A percentile compares a stretch with the other conserved stretches of the same genome.
Evolutionary conservation across 2,113 vertebrate genomes (phyloP).

Genomic region (Melanostigma gelatinosum): DNA sequence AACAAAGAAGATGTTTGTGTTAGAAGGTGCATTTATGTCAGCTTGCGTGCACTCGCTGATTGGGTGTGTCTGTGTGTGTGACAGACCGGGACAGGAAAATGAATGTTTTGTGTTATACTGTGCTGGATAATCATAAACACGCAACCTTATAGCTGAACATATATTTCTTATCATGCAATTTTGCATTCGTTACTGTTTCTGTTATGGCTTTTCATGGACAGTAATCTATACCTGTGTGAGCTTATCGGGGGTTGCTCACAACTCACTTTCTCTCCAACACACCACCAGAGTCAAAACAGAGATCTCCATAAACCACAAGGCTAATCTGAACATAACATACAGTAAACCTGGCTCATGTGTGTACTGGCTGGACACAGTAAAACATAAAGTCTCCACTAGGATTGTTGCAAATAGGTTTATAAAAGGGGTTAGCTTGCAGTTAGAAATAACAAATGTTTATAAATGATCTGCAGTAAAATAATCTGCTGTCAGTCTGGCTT

Average conservation of each 20-base stretch:
- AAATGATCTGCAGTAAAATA: slow-evolving; percentile 58
- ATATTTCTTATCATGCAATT: slow-evolving; percentile 10
- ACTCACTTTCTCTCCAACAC: slow-evolving; percentile 9
- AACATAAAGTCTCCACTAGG: slow-evolving; percentile 45
- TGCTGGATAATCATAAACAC: slow-evolving; percentile 6
- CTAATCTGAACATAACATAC: slow-evolving; percentile 51
- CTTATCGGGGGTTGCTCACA: slow-evolving; percentile 23
- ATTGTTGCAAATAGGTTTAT: slow-evolving; percentile 54
- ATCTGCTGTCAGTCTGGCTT: slow-evolving; percentile 53
- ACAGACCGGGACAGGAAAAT: slow-evolving; percentile 8
- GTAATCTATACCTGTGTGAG: slow-evolving; percentile 16
- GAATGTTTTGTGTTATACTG: slow-evolving; percentile 17
- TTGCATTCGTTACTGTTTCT: slow-evolving; percentile 12
- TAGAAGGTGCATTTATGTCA: slow-evolving; percentile 46
- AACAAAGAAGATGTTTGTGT: slow-evolving; percentile 61
- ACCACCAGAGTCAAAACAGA: slow-evolving; percentile 33
- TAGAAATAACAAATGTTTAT: slow-evolving; percentile 71
- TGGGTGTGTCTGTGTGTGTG: slow-evolving; percentile 2
- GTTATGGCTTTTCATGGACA: neutral
- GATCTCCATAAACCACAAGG: slow-evolving; percentile 26
- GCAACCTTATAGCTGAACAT: neutral
- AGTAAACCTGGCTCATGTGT: slow-evolving; percentile 49
- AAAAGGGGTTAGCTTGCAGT: slow-evolving; percentile 32
- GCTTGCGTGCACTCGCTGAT: slow-evolving; percentile 22
- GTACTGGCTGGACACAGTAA: slow-evolving; percentile 48